Percentiles rank a stretch among this genome's conserved stretches.
These are phyloP conservation scores for Elaphurus davidianus DNA, from an alignment of 2,113 vertebrate genomes.

Conservation along the genomic window DNA sequence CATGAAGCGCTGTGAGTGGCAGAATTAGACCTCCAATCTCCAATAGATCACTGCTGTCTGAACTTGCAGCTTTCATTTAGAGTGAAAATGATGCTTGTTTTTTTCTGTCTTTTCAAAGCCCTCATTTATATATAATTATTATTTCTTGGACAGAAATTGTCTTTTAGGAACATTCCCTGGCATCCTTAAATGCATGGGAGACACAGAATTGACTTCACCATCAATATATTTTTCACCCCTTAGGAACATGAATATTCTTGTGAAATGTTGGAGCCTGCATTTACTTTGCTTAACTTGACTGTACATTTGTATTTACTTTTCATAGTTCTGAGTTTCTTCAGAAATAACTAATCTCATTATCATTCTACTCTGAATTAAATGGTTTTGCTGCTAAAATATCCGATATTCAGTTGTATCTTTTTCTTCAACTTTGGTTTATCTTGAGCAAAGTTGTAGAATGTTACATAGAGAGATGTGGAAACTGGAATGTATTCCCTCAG, in stretches of 20 bases:
- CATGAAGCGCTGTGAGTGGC: not conserved
- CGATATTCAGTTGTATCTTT: not conserved
- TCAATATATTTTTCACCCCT: not conserved
- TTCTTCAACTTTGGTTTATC: not conserved
- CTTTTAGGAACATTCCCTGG: not conserved
- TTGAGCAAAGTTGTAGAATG: not conserved
- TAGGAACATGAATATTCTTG: not conserved
- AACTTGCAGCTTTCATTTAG: not conserved
- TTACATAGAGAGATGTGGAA: not conserved
- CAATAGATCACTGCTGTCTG: not conserved
- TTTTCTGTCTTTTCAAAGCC: not conserved
- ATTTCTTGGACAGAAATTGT: not conserved
- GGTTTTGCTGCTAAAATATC: not conserved
- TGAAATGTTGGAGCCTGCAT: not conserved
- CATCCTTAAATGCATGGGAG: not conserved
- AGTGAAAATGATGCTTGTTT: not conserved
- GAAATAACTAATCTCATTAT: not conserved
- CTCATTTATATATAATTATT: not conserved
- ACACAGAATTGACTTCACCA: not conserved
- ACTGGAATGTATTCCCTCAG: not conserved
- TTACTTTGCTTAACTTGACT: not conserved
- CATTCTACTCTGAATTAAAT: not conserved
- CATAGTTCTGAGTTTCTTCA: not conserved
- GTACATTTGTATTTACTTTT: not conserved
- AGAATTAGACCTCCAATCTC: not conserved